These are phyloP conservation scores for Peribatodes rhomboidaria DNA, from an alignment of 2,888 invertebrate species.

Conservation along the genomic window DNA sequence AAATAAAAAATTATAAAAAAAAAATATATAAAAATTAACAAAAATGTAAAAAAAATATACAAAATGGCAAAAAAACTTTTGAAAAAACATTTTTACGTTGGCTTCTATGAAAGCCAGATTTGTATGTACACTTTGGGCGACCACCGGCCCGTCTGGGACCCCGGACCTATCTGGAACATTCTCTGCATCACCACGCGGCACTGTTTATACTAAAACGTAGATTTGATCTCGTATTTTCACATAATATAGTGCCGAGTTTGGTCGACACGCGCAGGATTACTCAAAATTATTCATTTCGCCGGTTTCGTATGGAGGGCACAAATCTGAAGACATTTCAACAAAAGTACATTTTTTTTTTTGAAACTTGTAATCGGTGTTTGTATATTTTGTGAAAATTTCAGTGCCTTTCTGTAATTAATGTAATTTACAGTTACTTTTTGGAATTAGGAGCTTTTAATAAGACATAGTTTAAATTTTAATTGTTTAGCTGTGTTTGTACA, in stretches of 20 bases:
- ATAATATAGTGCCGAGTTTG: not conserved
- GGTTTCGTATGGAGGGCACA: constrained; percentile 35
- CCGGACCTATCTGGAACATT: constrained; percentile 6
- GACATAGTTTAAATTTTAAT: not conserved
- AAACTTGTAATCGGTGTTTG: not conserved
- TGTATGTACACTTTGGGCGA: constrained; percentile 38
- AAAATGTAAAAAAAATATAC: constrained; percentile 59
- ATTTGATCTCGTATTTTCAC: not conserved
- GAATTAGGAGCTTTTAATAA: constrained; percentile 1
- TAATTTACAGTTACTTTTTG: not conserved
- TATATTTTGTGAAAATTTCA: constrained; percentile 7
- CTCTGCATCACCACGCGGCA: constrained; percentile 7
- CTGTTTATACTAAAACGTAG: not conserved
- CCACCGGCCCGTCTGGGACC: constrained; percentile 37
- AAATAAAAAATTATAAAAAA: constrained; percentile 56
- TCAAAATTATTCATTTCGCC: constrained; percentile 26
- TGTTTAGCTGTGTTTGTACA: not conserved
- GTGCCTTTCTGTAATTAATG: constrained; percentile 15
- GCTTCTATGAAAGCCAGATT: constrained; percentile 61
- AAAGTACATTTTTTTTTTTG: not conserved
- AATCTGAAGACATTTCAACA: constrained; percentile 11
- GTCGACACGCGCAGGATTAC: not conserved
- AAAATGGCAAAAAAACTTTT: constrained; percentile 58
- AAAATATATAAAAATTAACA: constrained; percentile 51
- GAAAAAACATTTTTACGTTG: constrained; percentile 68